Conservation (phyloP, 2,888 invertebrate species). For the Drymonia ruficornis region DNA sequence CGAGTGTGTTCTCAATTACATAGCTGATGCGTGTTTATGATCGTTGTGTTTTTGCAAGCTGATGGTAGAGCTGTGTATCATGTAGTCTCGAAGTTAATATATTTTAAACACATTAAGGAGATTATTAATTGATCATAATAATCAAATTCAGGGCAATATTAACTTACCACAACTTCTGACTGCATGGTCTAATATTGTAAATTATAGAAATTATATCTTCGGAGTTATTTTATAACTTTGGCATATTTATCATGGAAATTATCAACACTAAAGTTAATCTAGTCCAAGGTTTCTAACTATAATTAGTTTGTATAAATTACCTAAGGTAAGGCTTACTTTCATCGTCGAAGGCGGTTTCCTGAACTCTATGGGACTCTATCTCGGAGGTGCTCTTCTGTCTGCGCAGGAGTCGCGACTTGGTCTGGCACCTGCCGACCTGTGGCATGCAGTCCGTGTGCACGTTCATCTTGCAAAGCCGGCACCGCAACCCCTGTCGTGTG, state of each 20-base stretch:
- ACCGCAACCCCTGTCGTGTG: conserved; percentile 95
- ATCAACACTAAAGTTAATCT: too few species aligned
- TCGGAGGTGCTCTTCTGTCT: conserved; percentile 96
- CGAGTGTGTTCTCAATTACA: conserved; percentile 53
- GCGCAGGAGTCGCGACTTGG: conserved; percentile 92
- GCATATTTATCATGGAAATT: too few species aligned
- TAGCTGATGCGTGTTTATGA: conserved; percentile 43
- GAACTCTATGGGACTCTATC: conserved; percentile 89
- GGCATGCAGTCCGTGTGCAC: conserved; percentile 95
- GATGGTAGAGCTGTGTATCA: conserved; percentile 45
- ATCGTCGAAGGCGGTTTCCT: conserved; percentile 87
- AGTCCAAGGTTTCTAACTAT: too few species aligned
- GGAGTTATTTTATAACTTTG: too few species aligned
- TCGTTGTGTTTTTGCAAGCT: conserved; percentile 52
- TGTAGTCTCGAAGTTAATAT: conserved; percentile 25
- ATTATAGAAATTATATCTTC: conserved; percentile 13
- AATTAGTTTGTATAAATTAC: too few species aligned
- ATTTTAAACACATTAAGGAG: conserved; percentile 6
- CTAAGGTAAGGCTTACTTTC: conserved; percentile 91
- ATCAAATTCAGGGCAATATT: conserved; percentile 18
- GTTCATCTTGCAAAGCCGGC: conserved; percentile 95
- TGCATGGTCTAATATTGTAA: conserved; percentile 34
- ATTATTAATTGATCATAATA: conserved; percentile 7
- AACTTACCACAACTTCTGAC: conserved; percentile 63
- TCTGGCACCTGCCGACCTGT: conserved; percentile 92